Evolutionary conservation across 2,113 vertebrate genomes (phyloP).

Genomic region (Rhabdomys dilectus): DNA sequence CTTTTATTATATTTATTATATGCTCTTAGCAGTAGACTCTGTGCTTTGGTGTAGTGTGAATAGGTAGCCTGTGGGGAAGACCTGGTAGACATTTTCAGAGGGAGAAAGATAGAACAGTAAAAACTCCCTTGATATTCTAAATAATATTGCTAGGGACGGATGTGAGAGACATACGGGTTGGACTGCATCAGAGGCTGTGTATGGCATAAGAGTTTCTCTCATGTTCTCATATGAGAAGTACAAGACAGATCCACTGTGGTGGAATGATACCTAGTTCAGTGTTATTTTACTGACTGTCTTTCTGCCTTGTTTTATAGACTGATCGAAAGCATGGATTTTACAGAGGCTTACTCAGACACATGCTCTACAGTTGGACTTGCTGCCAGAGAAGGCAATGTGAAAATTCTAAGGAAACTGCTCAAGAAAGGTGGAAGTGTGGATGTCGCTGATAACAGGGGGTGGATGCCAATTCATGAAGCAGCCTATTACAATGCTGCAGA

Average conservation of each 20-base stretch:
- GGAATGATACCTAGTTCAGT: slow-evolving; percentile 1
- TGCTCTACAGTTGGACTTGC: slow-evolving; percentile 92
- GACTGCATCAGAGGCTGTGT: background rate
- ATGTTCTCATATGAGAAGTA: background rate
- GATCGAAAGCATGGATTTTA: slow-evolving; percentile 92
- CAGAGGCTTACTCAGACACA: slow-evolving; percentile 91
- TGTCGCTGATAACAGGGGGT: slow-evolving; percentile 95
- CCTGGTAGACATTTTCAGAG: slow-evolving; percentile 29
- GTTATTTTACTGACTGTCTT: slow-evolving; percentile 56
- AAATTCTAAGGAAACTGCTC: slow-evolving; percentile 89
- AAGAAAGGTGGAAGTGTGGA: slow-evolving; percentile 89
- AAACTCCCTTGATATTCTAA: slow-evolving; percentile 19
- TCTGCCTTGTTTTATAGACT: slow-evolving; percentile 72
- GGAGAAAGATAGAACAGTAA: background rate
- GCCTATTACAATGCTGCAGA: slow-evolving; percentile 89
- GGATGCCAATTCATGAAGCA: slow-evolving; percentile 95
- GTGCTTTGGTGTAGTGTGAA: background rate
- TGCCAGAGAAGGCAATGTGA: slow-evolving; percentile 88
- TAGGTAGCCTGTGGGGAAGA: background rate
- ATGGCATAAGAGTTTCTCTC: background rate
- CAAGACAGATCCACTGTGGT: background rate
- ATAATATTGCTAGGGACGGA: background rate
- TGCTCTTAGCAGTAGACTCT: background rate
- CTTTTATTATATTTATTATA: too few species aligned
- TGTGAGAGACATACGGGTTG: background rate